Percentiles rank a stretch among this genome's conserved stretches.
phyloP scores from a whole-genome alignment of 2,888 invertebrate species.

The Drosophila infuscata region DNA sequence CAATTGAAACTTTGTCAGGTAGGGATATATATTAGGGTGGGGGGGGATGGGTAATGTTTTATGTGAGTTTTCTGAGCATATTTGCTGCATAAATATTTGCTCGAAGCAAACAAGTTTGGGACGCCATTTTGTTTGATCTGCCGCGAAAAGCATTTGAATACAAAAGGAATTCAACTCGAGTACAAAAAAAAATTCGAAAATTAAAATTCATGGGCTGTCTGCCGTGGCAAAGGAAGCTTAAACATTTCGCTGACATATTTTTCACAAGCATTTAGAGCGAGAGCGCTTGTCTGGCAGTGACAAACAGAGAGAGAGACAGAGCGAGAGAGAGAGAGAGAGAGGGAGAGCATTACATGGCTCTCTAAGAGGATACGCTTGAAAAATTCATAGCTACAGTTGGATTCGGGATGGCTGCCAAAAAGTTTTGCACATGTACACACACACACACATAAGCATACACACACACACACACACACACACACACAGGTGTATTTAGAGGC shows the following conservation, averaged over 20 bases:
- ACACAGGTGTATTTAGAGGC: slow-evolving; percentile 24
- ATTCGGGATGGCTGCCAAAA: slow-evolving; percentile 37
- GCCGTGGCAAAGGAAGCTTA: slow-evolving; percentile 32
- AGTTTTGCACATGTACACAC: slow-evolving; percentile 45
- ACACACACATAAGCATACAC: neutral
- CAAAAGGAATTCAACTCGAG: slow-evolving; percentile 30
- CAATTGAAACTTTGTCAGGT: slow-evolving; percentile 35
- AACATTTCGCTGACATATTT: slow-evolving; percentile 60
- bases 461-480: slow-evolving; percentile 2
- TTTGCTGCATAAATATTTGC: slow-evolving; percentile 50
- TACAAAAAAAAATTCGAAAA: slow-evolving; percentile 50
- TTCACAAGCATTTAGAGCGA: slow-evolving; percentile 15
- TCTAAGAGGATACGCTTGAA: slow-evolving; percentile 52
- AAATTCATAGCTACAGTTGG: slow-evolving; percentile 68
- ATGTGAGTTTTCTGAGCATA: slow-evolving; percentile 11
- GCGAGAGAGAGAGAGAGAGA: neutral
- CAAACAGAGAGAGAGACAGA: neutral
- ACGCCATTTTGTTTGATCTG: slow-evolving; percentile 60
- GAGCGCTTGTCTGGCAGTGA: neutral
- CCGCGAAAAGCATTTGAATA: slow-evolving; percentile 54
- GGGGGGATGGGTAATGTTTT: neutral
- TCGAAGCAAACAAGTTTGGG: slow-evolving; percentile 46
- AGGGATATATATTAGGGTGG: neutral
- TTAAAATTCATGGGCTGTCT: slow-evolving; percentile 68
- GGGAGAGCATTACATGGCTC: slow-evolving; percentile 6